Base-by-base conservation (phyloP, 2,888 invertebrate species). In the Melieria picta region DNA sequence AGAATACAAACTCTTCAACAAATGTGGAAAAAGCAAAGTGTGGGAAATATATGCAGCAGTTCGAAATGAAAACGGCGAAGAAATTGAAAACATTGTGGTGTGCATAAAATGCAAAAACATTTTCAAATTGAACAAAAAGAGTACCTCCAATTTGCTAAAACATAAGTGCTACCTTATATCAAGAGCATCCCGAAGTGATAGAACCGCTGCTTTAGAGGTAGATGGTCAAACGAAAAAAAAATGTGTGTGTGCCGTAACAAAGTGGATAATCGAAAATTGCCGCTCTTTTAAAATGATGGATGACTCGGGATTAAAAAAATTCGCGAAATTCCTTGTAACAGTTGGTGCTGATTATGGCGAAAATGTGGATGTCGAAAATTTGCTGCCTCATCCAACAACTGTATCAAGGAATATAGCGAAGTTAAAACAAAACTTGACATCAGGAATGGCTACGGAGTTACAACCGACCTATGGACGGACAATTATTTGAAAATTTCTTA, bases 241-340 rank as follows among this genome's bases (percentile, higher is more conserved):
- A 71, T 64, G 70, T 16, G 56, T 63, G 10, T 61, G 58, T 47
- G 11, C 60, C n/a, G 5, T 11, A 0, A 66, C 71, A 4, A 61
- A 56, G 57, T 74, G 71, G 69, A 60, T 65, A 16, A 50, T 72
- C n/a, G 58, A 66, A 68, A 65, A 75, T 65, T 75, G 74, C 65
- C 68, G 74, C n/a, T 64, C 71, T 7, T 73, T 74, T 57, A 74
- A 73, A 58, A 71, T 72, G 7, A 70, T 76, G 10, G 66, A 57
- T 11, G 72, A 76, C 66, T 66, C 64, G 46, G 74, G 74, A 2
- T 58, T 74, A 66, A n/a, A n/a, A 16, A 16, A 16, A 16, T 16
- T 16, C 16, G 16, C 16, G 16, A 16, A 16, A 16, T 16, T 16
- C 2, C 16, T 16, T 16, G 16, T 16, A 16, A 16, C 1, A 16